Evolutionary conservation across 92 coral and sea anemone species (phyloP).

Genomic region (Montipora capitata): DNA sequence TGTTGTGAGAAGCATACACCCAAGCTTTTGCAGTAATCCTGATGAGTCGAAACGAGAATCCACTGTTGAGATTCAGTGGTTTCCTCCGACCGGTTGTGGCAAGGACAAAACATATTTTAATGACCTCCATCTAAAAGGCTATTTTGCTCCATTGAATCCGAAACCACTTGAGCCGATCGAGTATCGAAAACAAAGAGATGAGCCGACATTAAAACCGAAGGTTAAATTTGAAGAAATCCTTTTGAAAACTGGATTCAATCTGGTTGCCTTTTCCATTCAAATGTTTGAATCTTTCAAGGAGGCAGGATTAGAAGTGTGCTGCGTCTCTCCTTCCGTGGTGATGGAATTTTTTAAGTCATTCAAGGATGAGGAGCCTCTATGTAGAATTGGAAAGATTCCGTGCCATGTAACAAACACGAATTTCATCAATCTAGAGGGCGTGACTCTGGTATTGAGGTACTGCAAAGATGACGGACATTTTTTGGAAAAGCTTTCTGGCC

Average conservation of each 20-base stretch:
- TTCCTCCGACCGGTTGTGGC: slow-evolving; percentile 55
- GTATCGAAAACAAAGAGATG: neutral
- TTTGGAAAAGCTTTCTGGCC: slow-evolving; percentile 73
- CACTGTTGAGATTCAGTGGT: slow-evolving; percentile 37
- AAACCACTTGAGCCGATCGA: neutral
- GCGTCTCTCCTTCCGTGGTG: slow-evolving; percentile 65
- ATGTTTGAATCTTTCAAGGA: slow-evolving; percentile 26
- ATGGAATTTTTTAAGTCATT: slow-evolving; percentile 64
- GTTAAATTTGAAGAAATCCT: slow-evolving; percentile 7
- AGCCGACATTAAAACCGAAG: neutral
- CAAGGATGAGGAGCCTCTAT: slow-evolving; percentile 12
- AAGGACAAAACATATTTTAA: slow-evolving; percentile 58
- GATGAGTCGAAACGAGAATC: too few species aligned
- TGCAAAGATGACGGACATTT: slow-evolving; percentile 74
- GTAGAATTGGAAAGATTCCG: slow-evolving; percentile 61
- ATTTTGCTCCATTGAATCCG: neutral
- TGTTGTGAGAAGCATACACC: neutral
- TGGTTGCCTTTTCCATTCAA: slow-evolving; percentile 56
- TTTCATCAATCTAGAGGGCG: slow-evolving; percentile 16
- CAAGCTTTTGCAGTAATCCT: neutral
- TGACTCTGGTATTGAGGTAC: slow-evolving; percentile 64
- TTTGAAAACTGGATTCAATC: slow-evolving; percentile 75
- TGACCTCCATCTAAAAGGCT: slow-evolving; percentile 11
- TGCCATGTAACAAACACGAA: slow-evolving; percentile 34
- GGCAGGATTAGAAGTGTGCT: slow-evolving; percentile 51